phyloP scores from a whole-genome alignment of 2,113 vertebrate genomes.

The Argyrosomus japonicus region DNA sequence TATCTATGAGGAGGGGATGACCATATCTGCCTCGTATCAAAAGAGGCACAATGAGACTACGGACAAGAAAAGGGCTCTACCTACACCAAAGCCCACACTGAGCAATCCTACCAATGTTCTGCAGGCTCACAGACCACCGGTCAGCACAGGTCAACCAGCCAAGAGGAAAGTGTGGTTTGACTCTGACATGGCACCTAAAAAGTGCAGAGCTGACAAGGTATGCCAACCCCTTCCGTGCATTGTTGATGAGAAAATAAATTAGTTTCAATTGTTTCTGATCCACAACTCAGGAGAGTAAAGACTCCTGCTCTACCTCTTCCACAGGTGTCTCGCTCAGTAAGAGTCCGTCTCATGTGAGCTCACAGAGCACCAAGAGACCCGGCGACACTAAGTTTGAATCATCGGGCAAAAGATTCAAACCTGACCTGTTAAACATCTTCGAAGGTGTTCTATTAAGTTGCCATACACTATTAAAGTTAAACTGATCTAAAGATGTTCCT shows the following conservation, averaged over 20 bases:
- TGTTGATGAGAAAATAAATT: neutral
- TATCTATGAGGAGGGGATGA: constrained; percentile 94
- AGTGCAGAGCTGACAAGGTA: neutral
- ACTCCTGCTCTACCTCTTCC: neutral
- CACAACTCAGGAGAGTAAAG: neutral
- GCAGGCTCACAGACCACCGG: constrained; percentile 72
- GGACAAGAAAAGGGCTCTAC: too few species aligned
- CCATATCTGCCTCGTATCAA: constrained; percentile 90
- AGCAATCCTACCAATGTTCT: constrained; percentile 77
- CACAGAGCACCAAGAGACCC: constrained; percentile 83
- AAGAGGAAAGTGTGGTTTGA: neutral
- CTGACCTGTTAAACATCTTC: constrained; percentile 78
- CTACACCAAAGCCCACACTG: constrained; percentile 75
- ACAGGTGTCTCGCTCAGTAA: constrained; percentile 60
- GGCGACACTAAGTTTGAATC: constrained; percentile 85
- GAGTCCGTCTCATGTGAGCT: constrained; percentile 82
- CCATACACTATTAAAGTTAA: neutral
- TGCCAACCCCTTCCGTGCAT: neutral
- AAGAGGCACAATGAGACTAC: constrained; percentile 73
- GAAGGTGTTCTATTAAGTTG: neutral
- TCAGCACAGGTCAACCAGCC: too few species aligned
- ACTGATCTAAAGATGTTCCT: neutral
- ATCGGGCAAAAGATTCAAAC: constrained; percentile 85
- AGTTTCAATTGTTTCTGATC: neutral
- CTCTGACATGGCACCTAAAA: neutral